Conservation (phyloP, 35 echinoderm and acorn worm genomes). For the Patiria miniata region DNA sequence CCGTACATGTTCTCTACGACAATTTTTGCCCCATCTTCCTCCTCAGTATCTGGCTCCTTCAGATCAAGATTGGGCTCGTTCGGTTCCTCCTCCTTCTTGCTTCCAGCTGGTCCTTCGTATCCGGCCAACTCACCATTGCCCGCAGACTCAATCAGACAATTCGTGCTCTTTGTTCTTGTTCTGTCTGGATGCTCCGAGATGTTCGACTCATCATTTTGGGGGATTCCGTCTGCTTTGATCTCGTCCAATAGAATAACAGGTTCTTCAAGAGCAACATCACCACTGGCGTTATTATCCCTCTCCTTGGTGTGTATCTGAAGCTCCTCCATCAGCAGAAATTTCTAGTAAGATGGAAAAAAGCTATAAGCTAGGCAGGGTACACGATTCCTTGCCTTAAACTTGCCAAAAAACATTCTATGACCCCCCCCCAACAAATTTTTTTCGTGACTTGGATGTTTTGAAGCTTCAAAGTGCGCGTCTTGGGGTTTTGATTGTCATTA, state of each 20-base stretch:
- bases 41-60: too few species aligned
- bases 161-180: too few species aligned
- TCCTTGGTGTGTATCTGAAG: background rate
- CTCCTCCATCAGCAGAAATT: constrained; percentile 7
- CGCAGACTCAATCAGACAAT: too few species aligned
- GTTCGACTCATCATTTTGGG: too few species aligned
- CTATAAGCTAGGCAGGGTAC: background rate
- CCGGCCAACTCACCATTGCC: background rate
- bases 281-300: background rate
- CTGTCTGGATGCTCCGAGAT: too few species aligned
- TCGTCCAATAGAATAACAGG: background rate
- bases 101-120: background rate
- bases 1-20: too few species aligned
- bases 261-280: background rate
- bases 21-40: background rate
- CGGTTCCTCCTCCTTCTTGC: background rate
- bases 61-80: too few species aligned
- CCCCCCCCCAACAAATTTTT: too few species aligned
- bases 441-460: background rate
- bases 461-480: too few species aligned
- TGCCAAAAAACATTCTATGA: too few species aligned
- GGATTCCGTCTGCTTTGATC: background rate
- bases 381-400: too few species aligned
- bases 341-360: background rate
- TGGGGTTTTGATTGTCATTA: too few species aligned